A percentile compares a stretch with the other conserved stretches of the same genome.
Conservation (phyloP, 2,113 vertebrate species). For the Capreolus pygargus region DNA sequence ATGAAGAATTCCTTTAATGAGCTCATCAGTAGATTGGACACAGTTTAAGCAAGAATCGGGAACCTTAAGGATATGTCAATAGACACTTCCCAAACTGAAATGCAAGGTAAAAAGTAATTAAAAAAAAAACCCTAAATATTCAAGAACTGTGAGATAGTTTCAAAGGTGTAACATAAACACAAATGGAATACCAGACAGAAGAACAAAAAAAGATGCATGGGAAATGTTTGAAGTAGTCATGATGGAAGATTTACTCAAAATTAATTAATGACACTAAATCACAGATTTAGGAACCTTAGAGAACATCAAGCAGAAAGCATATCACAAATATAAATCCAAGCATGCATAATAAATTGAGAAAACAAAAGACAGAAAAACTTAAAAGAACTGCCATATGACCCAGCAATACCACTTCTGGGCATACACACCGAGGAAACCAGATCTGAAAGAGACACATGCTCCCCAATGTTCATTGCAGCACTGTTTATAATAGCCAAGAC, state of each 20-base stretch:
- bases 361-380: neutral
- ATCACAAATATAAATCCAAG: neutral
- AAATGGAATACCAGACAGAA: neutral
- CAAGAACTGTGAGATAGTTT: neutral
- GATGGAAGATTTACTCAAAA: neutral
- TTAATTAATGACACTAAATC: neutral
- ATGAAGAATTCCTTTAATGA: neutral
- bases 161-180: neutral
- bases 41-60: neutral
- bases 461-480: too few species aligned
- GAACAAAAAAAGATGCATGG: neutral
- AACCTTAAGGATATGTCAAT: neutral
- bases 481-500: too few species aligned
- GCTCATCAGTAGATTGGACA: neutral
- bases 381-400: neutral
- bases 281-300: neutral
- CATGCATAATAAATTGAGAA: neutral
- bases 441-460: too few species aligned
- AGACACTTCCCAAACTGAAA: neutral
- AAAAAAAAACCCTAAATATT: neutral
- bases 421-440: too few species aligned
- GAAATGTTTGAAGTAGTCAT: neutral
- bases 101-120: neutral
- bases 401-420: too few species aligned
- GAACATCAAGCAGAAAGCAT: neutral